Conservation (phyloP, 2,888 invertebrate genomes). For the Amorpha juglandis region DNA sequence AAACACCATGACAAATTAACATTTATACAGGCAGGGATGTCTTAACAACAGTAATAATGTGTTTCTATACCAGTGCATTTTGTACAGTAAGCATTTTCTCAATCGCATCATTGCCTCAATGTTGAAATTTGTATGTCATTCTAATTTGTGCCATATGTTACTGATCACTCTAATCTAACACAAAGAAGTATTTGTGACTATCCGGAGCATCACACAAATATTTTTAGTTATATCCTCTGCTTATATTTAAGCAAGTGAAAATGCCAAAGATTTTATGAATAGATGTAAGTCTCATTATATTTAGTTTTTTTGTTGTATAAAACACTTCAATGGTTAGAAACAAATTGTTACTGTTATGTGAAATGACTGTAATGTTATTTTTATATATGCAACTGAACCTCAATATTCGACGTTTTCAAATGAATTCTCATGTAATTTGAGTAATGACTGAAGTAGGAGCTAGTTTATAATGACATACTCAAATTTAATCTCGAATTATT, state of each 20-base stretch:
- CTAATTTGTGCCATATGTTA: constrained; percentile 38
- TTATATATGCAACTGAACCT: constrained; percentile 75
- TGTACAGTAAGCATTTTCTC: constrained; percentile 26
- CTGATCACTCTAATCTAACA: constrained; percentile 14
- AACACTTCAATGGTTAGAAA: constrained; percentile 71
- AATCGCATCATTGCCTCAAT: constrained; percentile 29
- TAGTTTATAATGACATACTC: constrained; percentile 30
- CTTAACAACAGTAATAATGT: constrained; percentile 78
- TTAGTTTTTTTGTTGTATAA: constrained; percentile 43
- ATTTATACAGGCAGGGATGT: constrained; percentile 68
- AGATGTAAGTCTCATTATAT: constrained; percentile 73
- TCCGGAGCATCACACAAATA: constrained; percentile 65
- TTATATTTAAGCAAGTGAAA: constrained; percentile 63
- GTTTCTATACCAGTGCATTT: constrained; percentile 71
- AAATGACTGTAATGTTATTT: constrained; percentile 68
- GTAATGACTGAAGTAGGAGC: constrained; percentile 68
- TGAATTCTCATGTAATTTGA: constrained; percentile 70
- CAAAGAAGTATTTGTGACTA: constrained; percentile 36
- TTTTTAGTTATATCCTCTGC: constrained; percentile 61
- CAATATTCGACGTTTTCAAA: constrained; percentile 67
- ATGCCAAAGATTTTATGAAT: constrained; percentile 80
- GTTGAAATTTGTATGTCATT: constrained; percentile 27
- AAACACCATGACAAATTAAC: constrained; percentile 59
- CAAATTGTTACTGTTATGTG: constrained; percentile 81
- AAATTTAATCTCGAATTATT: constrained; percentile 28